These are phyloP conservation scores for Oncorhynchus gorbuscha DNA, from an alignment of 2,113 vertebrate genomes.

Conservation along the genomic window DNA sequence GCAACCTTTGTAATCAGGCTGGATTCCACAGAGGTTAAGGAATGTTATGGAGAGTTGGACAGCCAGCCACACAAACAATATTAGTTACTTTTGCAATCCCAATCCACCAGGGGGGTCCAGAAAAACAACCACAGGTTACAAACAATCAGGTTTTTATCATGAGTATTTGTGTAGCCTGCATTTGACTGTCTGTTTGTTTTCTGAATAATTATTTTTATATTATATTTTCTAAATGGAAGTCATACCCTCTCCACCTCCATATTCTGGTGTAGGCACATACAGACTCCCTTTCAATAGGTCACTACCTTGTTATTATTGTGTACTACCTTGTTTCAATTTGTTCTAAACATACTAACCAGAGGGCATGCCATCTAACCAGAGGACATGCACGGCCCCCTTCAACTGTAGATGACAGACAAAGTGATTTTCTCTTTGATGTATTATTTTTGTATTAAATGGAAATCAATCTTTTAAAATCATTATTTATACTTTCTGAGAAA, in stretches of 20 bases:
- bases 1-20: constrained; percentile 46
- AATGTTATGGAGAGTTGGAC: constrained; percentile 12
- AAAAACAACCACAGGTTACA: too few species aligned
- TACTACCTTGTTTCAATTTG: constrained; percentile 36
- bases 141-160: constrained; percentile 2
- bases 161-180: constrained; percentile 7
- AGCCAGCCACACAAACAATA: constrained; percentile 44
- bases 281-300: constrained; percentile 70
- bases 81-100: constrained; percentile 21
- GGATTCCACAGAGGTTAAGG: constrained; percentile 50
- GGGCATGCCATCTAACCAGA: constrained; percentile 63
- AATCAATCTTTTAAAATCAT: constrained; percentile 84
- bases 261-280: constrained; percentile 41
- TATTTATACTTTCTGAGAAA: constrained; percentile 84
- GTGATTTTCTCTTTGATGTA: constrained; percentile 72
- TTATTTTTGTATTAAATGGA: constrained; percentile 86
- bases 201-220: background rate
- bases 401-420: constrained; percentile 54
- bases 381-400: constrained; percentile 52
- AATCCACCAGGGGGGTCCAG: too few species aligned
- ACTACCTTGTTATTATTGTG: constrained; percentile 60
- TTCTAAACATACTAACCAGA: constrained; percentile 65
- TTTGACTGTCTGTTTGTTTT: background rate
- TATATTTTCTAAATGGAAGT: background rate
- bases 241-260: constrained; percentile 1